phyloP scores from a whole-genome alignment of 2,113 vertebrate genomes.

The Anhinga anhinga region DNA sequence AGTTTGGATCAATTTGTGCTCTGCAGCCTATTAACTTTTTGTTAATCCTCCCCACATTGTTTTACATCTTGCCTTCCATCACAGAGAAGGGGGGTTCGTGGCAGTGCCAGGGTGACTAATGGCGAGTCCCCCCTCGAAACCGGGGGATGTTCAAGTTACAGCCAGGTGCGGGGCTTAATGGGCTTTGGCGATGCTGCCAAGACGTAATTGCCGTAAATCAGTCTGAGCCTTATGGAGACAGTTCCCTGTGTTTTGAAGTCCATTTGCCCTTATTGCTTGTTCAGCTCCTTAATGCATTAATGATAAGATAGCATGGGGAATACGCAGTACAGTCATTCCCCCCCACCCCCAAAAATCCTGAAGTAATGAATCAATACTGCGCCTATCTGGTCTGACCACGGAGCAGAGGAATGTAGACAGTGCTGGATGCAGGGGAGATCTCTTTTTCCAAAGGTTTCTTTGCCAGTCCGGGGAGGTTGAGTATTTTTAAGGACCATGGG shows the following conservation, averaged over 20 bases:
- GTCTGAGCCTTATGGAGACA: conserved; percentile 26
- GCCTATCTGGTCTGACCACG: neutral
- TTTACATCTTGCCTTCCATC: neutral
- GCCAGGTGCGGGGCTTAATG: conserved; percentile 27
- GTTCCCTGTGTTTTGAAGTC: conserved; percentile 62
- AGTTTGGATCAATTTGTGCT: neutral
- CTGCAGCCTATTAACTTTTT: neutral
- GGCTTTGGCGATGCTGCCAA: conserved; percentile 15
- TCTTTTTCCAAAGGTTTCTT: neutral
- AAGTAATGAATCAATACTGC: conserved; percentile 63
- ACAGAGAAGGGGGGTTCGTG: neutral
- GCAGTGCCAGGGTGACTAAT: neutral
- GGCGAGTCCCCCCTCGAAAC: neutral
- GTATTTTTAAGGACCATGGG: neutral
- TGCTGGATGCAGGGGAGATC: neutral
- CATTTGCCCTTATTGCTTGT: conserved; percentile 75
- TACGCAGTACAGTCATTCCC: neutral
- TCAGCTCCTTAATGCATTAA: conserved; percentile 78
- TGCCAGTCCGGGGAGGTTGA: neutral
- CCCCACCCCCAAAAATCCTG: neutral
- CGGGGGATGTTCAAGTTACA: conserved; percentile 1
- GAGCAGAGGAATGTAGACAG: neutral
- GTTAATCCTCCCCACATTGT: neutral
- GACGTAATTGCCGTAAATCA: conserved; percentile 62
- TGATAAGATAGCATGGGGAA: conserved; percentile 64